phyloP scores from a whole-genome alignment of 2,888 invertebrate species.

The Alcis repandata region DNA sequence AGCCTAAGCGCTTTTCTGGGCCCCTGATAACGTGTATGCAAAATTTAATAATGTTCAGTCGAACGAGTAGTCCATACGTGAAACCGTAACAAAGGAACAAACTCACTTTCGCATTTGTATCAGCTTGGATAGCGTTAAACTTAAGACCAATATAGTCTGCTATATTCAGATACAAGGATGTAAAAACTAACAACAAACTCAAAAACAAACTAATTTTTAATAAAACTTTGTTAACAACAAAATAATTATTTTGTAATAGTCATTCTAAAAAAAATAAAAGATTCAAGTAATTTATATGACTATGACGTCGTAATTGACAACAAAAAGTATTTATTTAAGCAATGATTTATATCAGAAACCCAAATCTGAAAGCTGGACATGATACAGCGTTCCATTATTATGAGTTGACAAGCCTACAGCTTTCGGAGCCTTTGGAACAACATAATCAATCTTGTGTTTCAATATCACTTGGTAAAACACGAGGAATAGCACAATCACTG shows the following conservation, averaged over 20 bases:
- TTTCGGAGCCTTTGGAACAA: background rate
- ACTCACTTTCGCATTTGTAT: too few species aligned
- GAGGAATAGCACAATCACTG: conserved; percentile 58
- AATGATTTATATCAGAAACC: conserved; percentile 58
- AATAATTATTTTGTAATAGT: background rate
- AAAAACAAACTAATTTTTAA: background rate
- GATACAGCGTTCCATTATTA: conserved; percentile 44
- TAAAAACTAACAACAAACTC: background rate
- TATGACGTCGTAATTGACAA: background rate
- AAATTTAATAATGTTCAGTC: too few species aligned
- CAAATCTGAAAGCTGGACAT: conserved; percentile 65
- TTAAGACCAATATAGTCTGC: too few species aligned
- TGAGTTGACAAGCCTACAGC: background rate
- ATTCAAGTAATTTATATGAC: background rate
- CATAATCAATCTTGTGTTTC: conserved; percentile 47
- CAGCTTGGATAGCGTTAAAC: too few species aligned
- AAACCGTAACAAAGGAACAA: too few species aligned
- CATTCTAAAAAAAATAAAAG: background rate
- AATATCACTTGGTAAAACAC: conserved; percentile 64
- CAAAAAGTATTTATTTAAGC: conserved; percentile 3
- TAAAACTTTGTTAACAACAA: background rate
- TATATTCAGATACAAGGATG: too few species aligned
- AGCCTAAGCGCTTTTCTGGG: too few species aligned
- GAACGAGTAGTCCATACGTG: too few species aligned
- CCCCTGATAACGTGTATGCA: too few species aligned